A percentile compares a stretch with the other conserved stretches of the same genome.
phyloP scores from a whole-genome alignment of 2,888 invertebrate species.

The Andrena flavipes region DNA sequence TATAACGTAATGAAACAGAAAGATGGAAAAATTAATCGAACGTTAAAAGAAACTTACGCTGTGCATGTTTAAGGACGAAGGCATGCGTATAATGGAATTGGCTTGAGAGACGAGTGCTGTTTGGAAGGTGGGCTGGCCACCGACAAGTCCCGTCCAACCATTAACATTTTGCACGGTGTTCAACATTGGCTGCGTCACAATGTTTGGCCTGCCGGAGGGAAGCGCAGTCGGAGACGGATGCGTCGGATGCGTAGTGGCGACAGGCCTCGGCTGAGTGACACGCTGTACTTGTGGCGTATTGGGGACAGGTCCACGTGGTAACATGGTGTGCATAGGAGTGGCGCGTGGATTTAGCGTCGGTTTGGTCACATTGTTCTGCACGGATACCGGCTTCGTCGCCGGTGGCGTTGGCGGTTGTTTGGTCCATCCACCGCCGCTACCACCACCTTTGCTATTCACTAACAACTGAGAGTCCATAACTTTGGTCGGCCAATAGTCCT shows the following conservation, averaged over 20 bases:
- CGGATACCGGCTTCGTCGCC: slow-evolving; percentile 78
- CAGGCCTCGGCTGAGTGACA: slow-evolving; percentile 80
- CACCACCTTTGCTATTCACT: slow-evolving; percentile 88
- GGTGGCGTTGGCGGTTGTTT: slow-evolving; percentile 91
- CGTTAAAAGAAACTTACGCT: slow-evolving; percentile 78
- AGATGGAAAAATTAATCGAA: neutral
- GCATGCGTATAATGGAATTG: slow-evolving; percentile 82
- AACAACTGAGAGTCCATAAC: slow-evolving; percentile 93
- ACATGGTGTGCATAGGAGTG: slow-evolving; percentile 70
- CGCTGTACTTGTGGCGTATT: slow-evolving; percentile 68
- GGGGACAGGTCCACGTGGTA: slow-evolving; percentile 76
- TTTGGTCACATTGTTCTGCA: slow-evolving; percentile 79
- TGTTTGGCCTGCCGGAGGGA: slow-evolving; percentile 74
- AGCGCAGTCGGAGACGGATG: slow-evolving; percentile 81
- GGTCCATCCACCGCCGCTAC: slow-evolving; percentile 90
- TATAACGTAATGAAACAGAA: neutral
- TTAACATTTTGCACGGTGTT: slow-evolving; percentile 83
- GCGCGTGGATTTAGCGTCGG: slow-evolving; percentile 73
- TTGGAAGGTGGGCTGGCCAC: slow-evolving; percentile 84
- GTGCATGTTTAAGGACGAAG: slow-evolving; percentile 80
- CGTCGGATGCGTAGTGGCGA: slow-evolving; percentile 76
- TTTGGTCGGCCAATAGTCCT: slow-evolving; percentile 97
- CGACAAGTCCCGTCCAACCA: slow-evolving; percentile 85
- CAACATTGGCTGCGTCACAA: slow-evolving; percentile 79
- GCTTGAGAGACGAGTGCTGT: slow-evolving; percentile 79